These are phyloP conservation scores for Premnoplex brunnescens DNA, from an alignment of 2,797 vertebrate genomes.

Conservation along the genomic window DNA sequence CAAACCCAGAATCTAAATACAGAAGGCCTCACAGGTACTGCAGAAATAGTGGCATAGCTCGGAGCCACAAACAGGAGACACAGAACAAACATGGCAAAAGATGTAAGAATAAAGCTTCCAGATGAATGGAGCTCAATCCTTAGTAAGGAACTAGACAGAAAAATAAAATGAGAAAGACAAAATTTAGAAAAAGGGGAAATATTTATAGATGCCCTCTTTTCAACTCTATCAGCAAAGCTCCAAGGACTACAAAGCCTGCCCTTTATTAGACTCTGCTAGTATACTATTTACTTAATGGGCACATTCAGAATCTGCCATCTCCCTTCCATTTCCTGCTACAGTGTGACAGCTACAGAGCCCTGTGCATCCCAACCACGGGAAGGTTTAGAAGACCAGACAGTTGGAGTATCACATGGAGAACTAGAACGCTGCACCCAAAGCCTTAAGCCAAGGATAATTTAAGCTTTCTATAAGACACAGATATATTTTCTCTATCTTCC, in stretches of 20 bases:
- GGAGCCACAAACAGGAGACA: background rate
- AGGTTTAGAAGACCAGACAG: background rate
- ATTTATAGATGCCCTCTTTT: conserved; percentile 12
- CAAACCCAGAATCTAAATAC: background rate
- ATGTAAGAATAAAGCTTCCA: background rate
- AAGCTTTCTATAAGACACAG: background rate
- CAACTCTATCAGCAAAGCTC: background rate
- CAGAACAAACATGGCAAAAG: background rate
- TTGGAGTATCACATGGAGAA: background rate
- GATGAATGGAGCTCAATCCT: background rate
- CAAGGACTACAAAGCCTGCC: background rate
- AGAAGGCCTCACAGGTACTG: background rate
- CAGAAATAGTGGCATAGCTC: background rate
- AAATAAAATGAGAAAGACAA: background rate
- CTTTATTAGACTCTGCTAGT: background rate
- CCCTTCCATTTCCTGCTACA: background rate
- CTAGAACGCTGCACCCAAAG: background rate
- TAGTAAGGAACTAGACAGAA: background rate
- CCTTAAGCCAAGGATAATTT: background rate
- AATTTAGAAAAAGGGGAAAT: background rate
- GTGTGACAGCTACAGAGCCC: background rate
- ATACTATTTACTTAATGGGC: background rate
- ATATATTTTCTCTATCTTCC: background rate
- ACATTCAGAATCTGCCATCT: background rate
- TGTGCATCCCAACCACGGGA: accelerated